A percentile compares a stretch with the other conserved stretches of the same genome.
phyloP scores from a whole-genome alignment of 2,113 vertebrate species.

The Illadopsis cleaveri region DNA sequence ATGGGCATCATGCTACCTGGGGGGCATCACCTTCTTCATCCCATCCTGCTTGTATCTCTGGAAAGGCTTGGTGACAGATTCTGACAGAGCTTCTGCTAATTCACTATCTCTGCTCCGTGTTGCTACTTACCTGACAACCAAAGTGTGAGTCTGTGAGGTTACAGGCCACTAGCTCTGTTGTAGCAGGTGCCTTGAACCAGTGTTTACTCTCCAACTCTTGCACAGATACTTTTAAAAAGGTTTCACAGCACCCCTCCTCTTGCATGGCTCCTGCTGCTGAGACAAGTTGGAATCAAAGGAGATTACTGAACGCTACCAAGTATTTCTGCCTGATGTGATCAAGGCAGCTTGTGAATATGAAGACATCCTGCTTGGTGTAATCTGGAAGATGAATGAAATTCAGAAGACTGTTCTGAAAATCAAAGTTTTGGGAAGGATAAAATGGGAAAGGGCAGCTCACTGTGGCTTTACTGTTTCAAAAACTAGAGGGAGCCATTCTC shows the following conservation, averaged over 20 bases:
- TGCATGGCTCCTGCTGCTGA: background rate
- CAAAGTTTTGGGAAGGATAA: background rate
- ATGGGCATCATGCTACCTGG: accelerated
- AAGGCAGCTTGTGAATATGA: background rate
- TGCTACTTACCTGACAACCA: background rate
- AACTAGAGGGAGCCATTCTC: background rate
- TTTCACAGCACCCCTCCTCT: background rate
- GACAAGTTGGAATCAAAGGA: background rate
- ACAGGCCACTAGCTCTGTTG: background rate
- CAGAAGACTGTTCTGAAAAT: background rate
- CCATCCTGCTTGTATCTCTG: background rate
- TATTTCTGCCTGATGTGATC: background rate
- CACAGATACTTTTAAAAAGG: background rate
- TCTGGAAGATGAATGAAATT: background rate
- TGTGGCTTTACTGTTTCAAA: background rate
- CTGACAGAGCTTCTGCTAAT: background rate
- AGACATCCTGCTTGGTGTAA: background rate
- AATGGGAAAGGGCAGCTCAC: background rate
- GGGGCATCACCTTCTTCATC: background rate
- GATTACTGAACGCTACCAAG: background rate
- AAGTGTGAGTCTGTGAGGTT: background rate
- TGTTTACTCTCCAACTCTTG: background rate
- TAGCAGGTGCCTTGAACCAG: background rate
- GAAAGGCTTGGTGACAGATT: background rate
- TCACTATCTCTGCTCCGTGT: slow-evolving; percentile 32